A percentile compares a stretch with the other conserved stretches of the same genome.
Conservation (phyloP, 2,113 vertebrate genomes). For the Murina feae region DNA sequence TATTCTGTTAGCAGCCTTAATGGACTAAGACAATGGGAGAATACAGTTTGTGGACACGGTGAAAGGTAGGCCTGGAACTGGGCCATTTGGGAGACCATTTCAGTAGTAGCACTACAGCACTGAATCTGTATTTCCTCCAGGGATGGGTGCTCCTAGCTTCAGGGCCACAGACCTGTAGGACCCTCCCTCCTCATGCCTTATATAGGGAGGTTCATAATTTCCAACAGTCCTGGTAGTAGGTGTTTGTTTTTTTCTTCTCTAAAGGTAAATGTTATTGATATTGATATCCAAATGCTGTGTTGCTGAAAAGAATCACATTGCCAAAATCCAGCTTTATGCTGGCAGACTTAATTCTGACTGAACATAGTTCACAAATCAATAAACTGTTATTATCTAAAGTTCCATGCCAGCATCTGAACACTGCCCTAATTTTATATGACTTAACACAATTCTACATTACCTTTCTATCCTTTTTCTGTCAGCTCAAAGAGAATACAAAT, state of each 20-base stretch:
- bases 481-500: neutral
- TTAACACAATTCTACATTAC: constrained; percentile 38
- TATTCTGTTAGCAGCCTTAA: neutral
- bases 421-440: constrained; percentile 38
- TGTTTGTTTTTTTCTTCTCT: constrained; percentile 54
- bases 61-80: neutral
- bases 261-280: constrained; percentile 61
- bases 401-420: constrained; percentile 41
- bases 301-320: constrained; percentile 44
- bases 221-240: neutral
- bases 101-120: neutral
- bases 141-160: neutral
- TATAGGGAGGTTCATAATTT: neutral
- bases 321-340: constrained; percentile 47
- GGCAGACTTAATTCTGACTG: constrained; percentile 53
- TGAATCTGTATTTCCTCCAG: neutral
- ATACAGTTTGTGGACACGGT: neutral
- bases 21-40: neutral
- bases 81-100: neutral
- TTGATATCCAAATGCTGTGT: constrained; percentile 46
- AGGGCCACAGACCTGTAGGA: no score
- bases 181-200: neutral
- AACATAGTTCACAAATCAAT: constrained; percentile 51
- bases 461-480: constrained; percentile 36
- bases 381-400: constrained; percentile 62